phyloP scores from a whole-genome alignment of 2,888 invertebrate species.

The Mimumesa dahlbomi region DNA sequence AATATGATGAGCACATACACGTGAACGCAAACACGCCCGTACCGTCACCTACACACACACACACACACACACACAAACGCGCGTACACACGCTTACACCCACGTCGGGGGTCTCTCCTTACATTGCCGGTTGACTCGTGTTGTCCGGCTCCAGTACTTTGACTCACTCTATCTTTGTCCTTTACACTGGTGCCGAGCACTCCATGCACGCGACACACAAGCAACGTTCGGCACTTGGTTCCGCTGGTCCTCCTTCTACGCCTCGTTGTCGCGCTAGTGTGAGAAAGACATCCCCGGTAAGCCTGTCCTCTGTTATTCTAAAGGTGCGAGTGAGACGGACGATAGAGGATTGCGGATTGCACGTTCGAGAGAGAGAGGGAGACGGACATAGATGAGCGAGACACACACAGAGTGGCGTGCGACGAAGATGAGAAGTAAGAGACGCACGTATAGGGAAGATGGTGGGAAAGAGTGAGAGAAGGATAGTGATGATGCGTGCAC shows the following conservation, averaged over 20 bases:
- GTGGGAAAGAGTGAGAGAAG: slow-evolving; percentile 37
- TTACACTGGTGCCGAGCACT: slow-evolving; percentile 22
- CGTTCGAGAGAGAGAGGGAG: slow-evolving; percentile 1
- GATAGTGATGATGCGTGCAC: slow-evolving; percentile 42
- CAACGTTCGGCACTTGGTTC: slow-evolving; percentile 61
- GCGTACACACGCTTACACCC: slow-evolving; percentile 46
- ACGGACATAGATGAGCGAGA: slow-evolving; percentile 13
- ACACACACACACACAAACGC: slow-evolving; percentile 31
- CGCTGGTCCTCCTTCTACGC: slow-evolving; percentile 48
- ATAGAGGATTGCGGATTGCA: not conserved
- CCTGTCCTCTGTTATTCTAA: slow-evolving; percentile 34
- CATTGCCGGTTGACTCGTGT: slow-evolving; percentile 62
- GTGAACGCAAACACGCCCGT: slow-evolving; percentile 27
- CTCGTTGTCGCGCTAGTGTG: slow-evolving; percentile 26
- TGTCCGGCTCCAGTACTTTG: slow-evolving; percentile 63
- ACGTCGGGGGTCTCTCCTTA: slow-evolving; percentile 61
- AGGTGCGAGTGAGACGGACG: not conserved
- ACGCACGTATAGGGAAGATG: slow-evolving; percentile 10
- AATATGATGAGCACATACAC: slow-evolving; percentile 59
- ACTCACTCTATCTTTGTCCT: slow-evolving; percentile 50
- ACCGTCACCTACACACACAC: slow-evolving; percentile 40
- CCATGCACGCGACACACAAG: slow-evolving; percentile 47
- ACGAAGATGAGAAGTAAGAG: slow-evolving; percentile 1
- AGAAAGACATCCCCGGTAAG: slow-evolving; percentile 17
- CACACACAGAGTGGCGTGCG: not conserved